Base-by-base conservation (phyloP, 92 coral and sea anemone species). In the Parazoanthus darwini region DNA sequence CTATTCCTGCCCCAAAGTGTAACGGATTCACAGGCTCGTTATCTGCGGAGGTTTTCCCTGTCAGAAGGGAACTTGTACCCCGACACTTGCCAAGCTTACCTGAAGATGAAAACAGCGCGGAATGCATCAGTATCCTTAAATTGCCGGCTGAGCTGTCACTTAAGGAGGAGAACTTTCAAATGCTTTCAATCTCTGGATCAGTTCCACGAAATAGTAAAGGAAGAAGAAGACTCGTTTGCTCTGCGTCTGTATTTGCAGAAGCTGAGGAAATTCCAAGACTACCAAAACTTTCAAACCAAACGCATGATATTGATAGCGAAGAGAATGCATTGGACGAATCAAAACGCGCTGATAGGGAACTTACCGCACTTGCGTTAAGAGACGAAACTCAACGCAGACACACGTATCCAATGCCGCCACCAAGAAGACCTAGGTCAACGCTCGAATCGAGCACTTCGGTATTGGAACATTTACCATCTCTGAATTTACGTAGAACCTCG, bases 331-430 rank as follows among this genome's bases (percentile, higher is more conserved):
- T 23, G 58, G 38, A 26, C 20, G 39, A 13, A 16, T 29, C 38
- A 29, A 71, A 29, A 68, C 9, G 18, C 33, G 65, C 77, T 36
- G 77, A 65, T 54, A 20, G 63, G 9, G 37, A 66, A 22, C 20
- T 63, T 42, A 67, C 35, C 11, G 22, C 86, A 5, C 46, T 66
- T 39, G 63, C 74, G 74, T 10, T 39, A 11, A 82, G 38, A 39
- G n/a, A 71, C n/a, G 2, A 59, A 46, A 8, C 29, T 8, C 87
- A 84, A 74, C 87, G 79, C 15, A n/a, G 87, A 14, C 7, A 44
- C 59, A 42, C 67, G 36, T 70, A 71, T 46, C 87, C 87, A 33
- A 51, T 18, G 79, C 87, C 87, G 79, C 87, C 87, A 0, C 79
- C 87, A 46, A 46, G 66, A 56, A 70, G 87, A 56, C 66, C 74